Conservation (phyloP, 2,113 vertebrate species). For the Syngnathus typhle region DNA sequence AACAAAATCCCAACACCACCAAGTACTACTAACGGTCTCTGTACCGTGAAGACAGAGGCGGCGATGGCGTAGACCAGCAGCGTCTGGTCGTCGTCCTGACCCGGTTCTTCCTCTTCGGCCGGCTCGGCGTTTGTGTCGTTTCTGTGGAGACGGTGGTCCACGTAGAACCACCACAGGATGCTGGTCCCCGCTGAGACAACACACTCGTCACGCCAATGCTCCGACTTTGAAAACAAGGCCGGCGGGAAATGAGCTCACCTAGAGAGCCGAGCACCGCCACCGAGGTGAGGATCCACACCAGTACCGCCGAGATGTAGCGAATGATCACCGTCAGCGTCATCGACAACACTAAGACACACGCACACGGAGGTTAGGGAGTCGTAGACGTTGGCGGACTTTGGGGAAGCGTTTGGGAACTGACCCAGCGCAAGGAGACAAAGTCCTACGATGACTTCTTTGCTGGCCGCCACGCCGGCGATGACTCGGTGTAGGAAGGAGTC, state of each 20-base stretch:
- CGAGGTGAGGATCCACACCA: conserved; percentile 94
- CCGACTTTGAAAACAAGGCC: not conserved
- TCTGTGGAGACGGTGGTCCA: conserved; percentile 77
- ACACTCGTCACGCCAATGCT: not conserved
- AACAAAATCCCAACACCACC: too few species aligned
- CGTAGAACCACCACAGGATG: conserved; percentile 94
- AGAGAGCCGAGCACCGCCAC: conserved; percentile 89
- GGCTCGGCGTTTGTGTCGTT: conserved; percentile 74
- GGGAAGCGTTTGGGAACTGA: conserved; percentile 55
- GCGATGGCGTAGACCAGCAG: conserved; percentile 88
- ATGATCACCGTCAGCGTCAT: conserved; percentile 98
- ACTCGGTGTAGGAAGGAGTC: conserved; percentile 93
- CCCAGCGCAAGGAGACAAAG: conserved; percentile 96
- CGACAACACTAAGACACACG: conserved; percentile 78
- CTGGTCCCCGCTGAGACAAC: conserved; percentile 81
- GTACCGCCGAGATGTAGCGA: conserved; percentile 92
- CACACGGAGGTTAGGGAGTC: not conserved
- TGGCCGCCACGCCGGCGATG: conserved; percentile 93
- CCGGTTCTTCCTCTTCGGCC: conserved; percentile 72
- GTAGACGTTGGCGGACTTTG: too few species aligned
- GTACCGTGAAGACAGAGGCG: conserved; percentile 89
- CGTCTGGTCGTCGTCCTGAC: conserved; percentile 79
- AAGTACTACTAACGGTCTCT: too few species aligned
- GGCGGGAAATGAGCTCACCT: conserved; percentile 75
- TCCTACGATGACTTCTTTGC: conserved; percentile 97